Evolutionary conservation across 2,113 vertebrate genomes (phyloP).

Genomic region (human (Homo sapiens)): GRCh38 chr6:136427501-136428000

Average conservation of each 20-base stretch:
- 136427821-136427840: not conserved
- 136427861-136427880: not conserved
- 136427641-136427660: not conserved
- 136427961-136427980: not conserved
- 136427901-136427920: not conserved
- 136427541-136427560: not conserved
- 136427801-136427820: not conserved
- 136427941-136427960: not conserved
- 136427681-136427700: not conserved
- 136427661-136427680: not conserved
- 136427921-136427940: not conserved
- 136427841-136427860: not conserved
- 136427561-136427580: not conserved
- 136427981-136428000: not conserved
- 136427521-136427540: not conserved
- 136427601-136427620: not conserved
- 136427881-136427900: constrained; percentile 1
- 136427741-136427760: not conserved
- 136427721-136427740: not conserved
- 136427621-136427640: constrained; percentile 33
- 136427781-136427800: not conserved
- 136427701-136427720: not conserved
- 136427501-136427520: not conserved
- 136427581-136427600: not conserved
- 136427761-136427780: not conserved